Percentiles rank a stretch among this genome's conserved stretches.
Evolutionary conservation across 64 coral and sea anemone species (phyloP).

Genomic region (Montipora capricornis): DNA sequence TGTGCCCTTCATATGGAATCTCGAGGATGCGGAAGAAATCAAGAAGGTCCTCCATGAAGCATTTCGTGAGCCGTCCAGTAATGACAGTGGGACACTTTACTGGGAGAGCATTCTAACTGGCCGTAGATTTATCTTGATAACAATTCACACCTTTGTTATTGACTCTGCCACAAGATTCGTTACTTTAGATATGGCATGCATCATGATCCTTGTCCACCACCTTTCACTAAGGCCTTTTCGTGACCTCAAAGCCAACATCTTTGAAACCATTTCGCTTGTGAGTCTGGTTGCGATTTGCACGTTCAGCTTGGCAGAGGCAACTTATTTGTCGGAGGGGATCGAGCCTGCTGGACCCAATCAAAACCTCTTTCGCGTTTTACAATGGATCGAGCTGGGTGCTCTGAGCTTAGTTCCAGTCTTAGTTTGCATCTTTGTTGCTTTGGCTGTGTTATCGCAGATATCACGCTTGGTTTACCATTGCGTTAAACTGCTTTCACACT

Average conservation of each 20-base stretch:
- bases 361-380: slow-evolving; percentile 8
- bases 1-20: not conserved
- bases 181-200: slow-evolving; percentile 41
- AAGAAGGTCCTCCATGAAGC: slow-evolving; percentile 74
- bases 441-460: slow-evolving; percentile 13
- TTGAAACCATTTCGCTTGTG: slow-evolving; percentile 68
- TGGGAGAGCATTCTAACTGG: slow-evolving; percentile 94
- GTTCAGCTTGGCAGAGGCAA: slow-evolving; percentile 38
- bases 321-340: slow-evolving; percentile 38
- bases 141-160: slow-evolving; percentile 58
- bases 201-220: slow-evolving; percentile 78
- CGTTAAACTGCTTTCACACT: not conserved
- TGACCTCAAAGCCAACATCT: slow-evolving; percentile 50
- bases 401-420: slow-evolving; percentile 50
- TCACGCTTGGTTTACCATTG: not conserved
- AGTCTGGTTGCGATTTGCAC: slow-evolving; percentile 63
- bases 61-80: slow-evolving; percentile 36
- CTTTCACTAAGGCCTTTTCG: slow-evolving; percentile 64
- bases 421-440: slow-evolving; percentile 30
- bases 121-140: slow-evolving; percentile 69
- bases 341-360: slow-evolving; percentile 49
- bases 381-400: slow-evolving; percentile 48
- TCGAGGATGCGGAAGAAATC: not conserved
- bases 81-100: slow-evolving; percentile 57
- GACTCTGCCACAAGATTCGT: slow-evolving; percentile 60